Evolutionary conservation across 2,113 vertebrate species (phyloP), one percentile per base, ranked within the genome.

Genomic region (Spea multiplicata): DNA sequence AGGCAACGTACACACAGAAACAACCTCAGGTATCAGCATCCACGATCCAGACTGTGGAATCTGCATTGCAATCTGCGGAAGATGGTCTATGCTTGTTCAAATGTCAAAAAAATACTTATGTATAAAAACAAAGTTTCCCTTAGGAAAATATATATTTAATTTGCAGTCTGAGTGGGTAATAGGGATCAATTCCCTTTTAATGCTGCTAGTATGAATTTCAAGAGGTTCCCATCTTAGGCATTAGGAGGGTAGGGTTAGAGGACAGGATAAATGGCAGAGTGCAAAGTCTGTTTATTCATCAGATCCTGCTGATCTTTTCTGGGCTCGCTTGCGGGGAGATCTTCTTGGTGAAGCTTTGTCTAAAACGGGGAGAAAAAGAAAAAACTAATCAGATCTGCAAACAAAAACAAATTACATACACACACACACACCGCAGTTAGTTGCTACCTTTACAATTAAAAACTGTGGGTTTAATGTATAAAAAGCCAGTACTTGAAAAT

Each of bases 251-350:
- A 84, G 86, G 88, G 88, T 90, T 89, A 90, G 86, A 84, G 88
- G 70, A 74, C 88, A 88, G 87, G 87, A 86, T 84, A 83, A 85
- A 85, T 47, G 85, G 88, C 64, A 49, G 76, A 87, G 85, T 75
- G 87, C 84, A 86, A 84, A 84, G 83, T 87, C 85, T 81, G 88
- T 90, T 95, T 94, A 98, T 94, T 99, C 97, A 88, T 98, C 97
- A n/a, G 96, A 99, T 87, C 96, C 97, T 72, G 91, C 97, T 2
- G 96, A 92, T 88, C 97, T 94, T 84, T 98, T 99, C 94, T 97
- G 96, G 74, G 89, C 94, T 89, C 97, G 92, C 86, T 98, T 99
- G 87, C 95, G 94, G 72, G 97, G 97, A 86, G 96, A 93, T 87
- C 93, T 89, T 85, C 94, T 91, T 0, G 97, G 96, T 68, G 96